These are phyloP conservation scores for Emydocephalus ijimae DNA, from an alignment of 2,113 vertebrate genomes.

Conservation along the genomic window DNA sequence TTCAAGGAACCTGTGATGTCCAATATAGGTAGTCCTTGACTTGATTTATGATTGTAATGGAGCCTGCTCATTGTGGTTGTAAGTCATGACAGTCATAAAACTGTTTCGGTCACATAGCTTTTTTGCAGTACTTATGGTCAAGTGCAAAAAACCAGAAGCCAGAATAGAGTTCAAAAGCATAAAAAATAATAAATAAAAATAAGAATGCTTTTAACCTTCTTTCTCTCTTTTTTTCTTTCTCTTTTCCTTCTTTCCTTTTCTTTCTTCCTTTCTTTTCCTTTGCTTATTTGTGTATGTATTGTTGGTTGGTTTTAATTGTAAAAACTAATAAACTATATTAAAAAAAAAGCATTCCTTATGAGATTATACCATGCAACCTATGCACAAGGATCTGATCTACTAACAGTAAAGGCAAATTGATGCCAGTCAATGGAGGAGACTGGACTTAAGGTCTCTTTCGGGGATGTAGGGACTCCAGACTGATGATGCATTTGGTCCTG, in stretches of 20 bases:
- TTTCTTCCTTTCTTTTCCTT: too few relatives aligned
- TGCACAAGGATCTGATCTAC: background rate
- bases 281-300: too few relatives aligned
- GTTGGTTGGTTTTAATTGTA: too few relatives aligned
- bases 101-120: background rate
- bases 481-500: background rate
- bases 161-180: background rate
- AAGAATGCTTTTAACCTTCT: too few relatives aligned
- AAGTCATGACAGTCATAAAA: background rate
- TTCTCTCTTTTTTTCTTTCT: too few relatives aligned
- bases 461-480: background rate
- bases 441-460: background rate
- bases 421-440: background rate
- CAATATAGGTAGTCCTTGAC: background rate
- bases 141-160: background rate
- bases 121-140: background rate
- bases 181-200: too few relatives aligned
- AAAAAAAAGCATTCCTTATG: background rate
- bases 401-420: background rate
- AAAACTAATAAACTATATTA: too few relatives aligned
- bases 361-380: background rate
- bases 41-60: background rate
- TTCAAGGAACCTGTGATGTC: background rate
- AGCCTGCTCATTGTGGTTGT: background rate
- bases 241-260: too few relatives aligned